Conservation (phyloP, 2,888 invertebrate species). For the Elmis aenea region DNA sequence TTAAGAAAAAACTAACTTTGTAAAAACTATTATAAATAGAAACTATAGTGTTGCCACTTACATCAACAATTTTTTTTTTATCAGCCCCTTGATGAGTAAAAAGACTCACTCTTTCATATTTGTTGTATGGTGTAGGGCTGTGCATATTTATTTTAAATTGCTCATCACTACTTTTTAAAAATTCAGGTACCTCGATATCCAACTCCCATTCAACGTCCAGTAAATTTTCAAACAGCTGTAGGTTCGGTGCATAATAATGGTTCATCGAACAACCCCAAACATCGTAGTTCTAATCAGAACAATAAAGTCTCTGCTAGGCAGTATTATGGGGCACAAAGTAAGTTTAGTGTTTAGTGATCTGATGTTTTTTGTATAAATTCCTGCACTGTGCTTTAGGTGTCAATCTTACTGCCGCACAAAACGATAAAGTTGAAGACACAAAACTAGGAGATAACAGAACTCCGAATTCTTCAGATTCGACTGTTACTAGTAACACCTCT, state of each 20-base stretch:
- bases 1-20: too few relatives aligned
- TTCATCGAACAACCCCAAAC: conserved; percentile 42
- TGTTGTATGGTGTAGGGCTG: too few relatives aligned
- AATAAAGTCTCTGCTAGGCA: conserved; percentile 47
- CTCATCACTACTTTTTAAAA: too few relatives aligned
- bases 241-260: conserved; percentile 42
- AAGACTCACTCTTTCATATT: too few relatives aligned
- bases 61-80: too few relatives aligned
- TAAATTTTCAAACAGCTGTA: conserved; percentile 49
- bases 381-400: conserved; percentile 6
- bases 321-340: conserved; percentile 46
- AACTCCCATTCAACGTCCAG: conserved; percentile 52
- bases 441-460: conserved; percentile 36
- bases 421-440: conserved; percentile 40
- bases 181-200: conserved; percentile 46
- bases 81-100: too few relatives aligned
- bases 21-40: too few relatives aligned
- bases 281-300: conserved; percentile 39
- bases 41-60: too few relatives aligned
- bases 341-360: neutral
- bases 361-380: too few relatives aligned
- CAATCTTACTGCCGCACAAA: conserved; percentile 30
- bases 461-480: conserved; percentile 22
- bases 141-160: conserved; percentile 1
- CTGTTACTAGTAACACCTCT: conserved; percentile 22